phyloP scores from a whole-genome alignment of 2,797 vertebrate genomes.

The Sternarchorhynchus goeldii region DNA sequence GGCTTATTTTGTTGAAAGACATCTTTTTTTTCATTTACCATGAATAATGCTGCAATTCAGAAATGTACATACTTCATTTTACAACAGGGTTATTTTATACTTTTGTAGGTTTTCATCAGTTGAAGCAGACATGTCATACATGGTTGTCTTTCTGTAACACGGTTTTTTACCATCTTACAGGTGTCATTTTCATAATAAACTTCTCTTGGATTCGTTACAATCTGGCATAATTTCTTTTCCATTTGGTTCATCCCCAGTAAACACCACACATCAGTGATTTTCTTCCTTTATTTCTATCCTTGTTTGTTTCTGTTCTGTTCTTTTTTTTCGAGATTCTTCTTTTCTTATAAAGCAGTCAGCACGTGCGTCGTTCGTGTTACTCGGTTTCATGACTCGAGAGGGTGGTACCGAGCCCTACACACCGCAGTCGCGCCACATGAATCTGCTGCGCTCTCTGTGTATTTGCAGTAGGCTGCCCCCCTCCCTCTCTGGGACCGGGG shows the following conservation, averaged over 20 bases:
- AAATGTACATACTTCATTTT: conserved; percentile 99
- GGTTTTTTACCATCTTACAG: conserved; percentile 96
- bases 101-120: conserved; percentile 94
- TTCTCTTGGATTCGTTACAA: conserved; percentile 97
- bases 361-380: conserved; percentile 30
- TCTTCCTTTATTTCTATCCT: conserved; percentile 30
- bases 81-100: conserved; percentile 97
- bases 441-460: background rate
- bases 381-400: conserved; percentile 37
- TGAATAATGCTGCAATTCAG: conserved; percentile 98
- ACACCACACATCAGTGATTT: conserved; percentile 55
- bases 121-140: conserved; percentile 86
- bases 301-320: conserved; percentile 20
- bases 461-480: too few species aligned
- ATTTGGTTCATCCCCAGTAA: conserved; percentile 83
- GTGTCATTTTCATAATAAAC: conserved; percentile 99
- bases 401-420: conserved; percentile 20
- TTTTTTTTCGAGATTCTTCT: conserved; percentile 2
- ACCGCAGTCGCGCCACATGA: background rate
- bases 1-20: conserved; percentile 80
- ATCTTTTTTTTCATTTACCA: conserved; percentile 89
- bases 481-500: conserved; percentile 28
- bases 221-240: conserved; percentile 96
- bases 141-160: conserved; percentile 98
- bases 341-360: conserved; percentile 29